These are phyloP conservation scores for Elephas maximus DNA, from an alignment of 2,113 vertebrate species.

Conservation along the genomic window DNA sequence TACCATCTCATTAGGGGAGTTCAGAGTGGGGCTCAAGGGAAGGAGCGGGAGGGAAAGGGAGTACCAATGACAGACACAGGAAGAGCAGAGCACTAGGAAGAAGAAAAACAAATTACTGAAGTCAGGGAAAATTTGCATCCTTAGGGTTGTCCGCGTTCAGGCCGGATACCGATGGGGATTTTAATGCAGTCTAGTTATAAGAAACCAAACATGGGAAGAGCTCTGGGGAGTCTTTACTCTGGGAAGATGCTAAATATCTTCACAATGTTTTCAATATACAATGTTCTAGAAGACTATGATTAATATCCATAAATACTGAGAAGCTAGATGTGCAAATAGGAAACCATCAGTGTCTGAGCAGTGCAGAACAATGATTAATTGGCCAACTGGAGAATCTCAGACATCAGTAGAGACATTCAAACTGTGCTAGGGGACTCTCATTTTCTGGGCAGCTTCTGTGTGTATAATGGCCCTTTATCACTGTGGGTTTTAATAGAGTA, in stretches of 20 bases:
- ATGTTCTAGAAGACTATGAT: background rate
- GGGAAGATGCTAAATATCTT: background rate
- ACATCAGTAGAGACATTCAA: background rate
- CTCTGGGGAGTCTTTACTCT: background rate
- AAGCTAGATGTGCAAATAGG: conserved; percentile 8
- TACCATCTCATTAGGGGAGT: background rate
- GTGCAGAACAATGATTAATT: background rate
- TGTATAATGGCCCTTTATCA: background rate
- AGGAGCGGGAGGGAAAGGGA: no score
- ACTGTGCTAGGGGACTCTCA: background rate
- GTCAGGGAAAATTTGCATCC: background rate
- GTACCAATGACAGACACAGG: background rate
- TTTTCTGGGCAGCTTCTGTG: background rate
- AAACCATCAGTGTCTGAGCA: background rate
- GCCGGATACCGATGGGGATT: conserved; percentile 5
- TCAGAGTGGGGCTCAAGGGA: background rate
- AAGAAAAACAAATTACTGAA: background rate
- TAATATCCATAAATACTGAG: conserved; percentile 57
- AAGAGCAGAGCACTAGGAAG: background rate
- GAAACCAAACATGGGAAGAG: background rate
- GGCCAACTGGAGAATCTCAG: background rate
- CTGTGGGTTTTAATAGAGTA: background rate
- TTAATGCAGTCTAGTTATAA: background rate
- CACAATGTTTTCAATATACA: background rate
- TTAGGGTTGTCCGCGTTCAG: background rate